Percentiles rank a stretch among this genome's conserved stretches.
Conservation (phyloP, 2,113 vertebrate species). For the Coptodon rendalli region DNA sequence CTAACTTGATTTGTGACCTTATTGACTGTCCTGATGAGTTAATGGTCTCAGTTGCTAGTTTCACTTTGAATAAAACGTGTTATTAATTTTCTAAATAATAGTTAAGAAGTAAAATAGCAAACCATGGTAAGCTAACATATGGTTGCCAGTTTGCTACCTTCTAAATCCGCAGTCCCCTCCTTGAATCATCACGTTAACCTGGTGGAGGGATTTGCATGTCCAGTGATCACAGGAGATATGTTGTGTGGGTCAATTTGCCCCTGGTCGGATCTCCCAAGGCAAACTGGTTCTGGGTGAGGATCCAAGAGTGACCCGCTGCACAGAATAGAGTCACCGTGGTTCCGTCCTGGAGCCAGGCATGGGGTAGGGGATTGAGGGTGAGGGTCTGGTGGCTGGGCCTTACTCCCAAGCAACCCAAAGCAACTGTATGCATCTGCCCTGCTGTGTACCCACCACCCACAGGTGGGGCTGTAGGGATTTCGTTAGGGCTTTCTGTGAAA, state of each 20-base stretch:
- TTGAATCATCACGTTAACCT: neutral
- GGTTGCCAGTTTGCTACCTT: neutral
- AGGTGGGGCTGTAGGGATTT: neutral
- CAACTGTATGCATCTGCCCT: neutral
- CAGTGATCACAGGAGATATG: neutral
- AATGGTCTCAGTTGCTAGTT: neutral
- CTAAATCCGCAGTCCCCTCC: neutral
- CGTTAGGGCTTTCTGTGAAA: neutral
- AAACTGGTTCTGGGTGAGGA: neutral
- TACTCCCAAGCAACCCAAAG: neutral
- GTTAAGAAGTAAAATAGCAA: neutral
- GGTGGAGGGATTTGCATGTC: neutral
- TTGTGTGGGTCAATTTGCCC: neutral
- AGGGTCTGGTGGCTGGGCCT: neutral
- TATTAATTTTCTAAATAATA: neutral
- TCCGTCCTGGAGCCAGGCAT: neutral
- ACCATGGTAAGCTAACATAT: neutral
- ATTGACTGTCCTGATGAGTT: neutral
- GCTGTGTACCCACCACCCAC: neutral
- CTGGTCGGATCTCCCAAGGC: neutral
- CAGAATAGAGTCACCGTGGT: neutral
- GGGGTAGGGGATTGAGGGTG: neutral
- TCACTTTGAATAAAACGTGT: neutral
- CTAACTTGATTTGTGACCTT: neutral
- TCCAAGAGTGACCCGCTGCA: rapidly evolving